Evolutionary conservation across 2,797 vertebrate genomes (phyloP).

Genomic region (Bucorvus abyssinicus): DNA sequence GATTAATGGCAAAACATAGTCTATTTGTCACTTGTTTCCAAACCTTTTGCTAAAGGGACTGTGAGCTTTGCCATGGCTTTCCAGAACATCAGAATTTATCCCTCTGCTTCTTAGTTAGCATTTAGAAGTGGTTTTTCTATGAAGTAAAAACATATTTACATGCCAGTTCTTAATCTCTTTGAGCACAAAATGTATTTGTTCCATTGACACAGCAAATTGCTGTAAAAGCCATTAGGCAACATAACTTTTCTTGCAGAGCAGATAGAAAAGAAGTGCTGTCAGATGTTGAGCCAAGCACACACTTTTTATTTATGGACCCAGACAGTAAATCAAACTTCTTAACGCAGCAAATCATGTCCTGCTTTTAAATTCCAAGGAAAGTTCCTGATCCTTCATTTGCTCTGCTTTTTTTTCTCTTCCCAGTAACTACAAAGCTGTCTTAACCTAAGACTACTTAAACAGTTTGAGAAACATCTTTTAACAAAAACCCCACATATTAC

Average conservation of each 20-base stretch:
- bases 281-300: background rate
- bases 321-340: background rate
- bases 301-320: background rate
- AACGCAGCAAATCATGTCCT: background rate
- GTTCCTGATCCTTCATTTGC: background rate
- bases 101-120: background rate
- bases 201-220: background rate
- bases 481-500: accelerated
- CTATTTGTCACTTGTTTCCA: background rate
- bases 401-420: background rate
- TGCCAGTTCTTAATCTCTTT: background rate
- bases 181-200: background rate
- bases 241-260: background rate
- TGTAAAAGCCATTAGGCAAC: background rate
- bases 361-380: background rate
- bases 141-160: background rate
- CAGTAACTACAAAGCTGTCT: background rate
- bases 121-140: background rate
- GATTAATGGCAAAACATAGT: background rate
- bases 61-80: background rate
- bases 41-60: background rate
- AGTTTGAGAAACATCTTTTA: background rate
- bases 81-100: background rate
- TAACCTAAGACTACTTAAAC: background rate
- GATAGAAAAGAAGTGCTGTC: background rate